A percentile compares a stretch with the other conserved stretches of the same genome.
These are phyloP conservation scores for Hyppa rectilinea DNA, from an alignment of 2,888 invertebrate genomes.

Conservation along the genomic window DNA sequence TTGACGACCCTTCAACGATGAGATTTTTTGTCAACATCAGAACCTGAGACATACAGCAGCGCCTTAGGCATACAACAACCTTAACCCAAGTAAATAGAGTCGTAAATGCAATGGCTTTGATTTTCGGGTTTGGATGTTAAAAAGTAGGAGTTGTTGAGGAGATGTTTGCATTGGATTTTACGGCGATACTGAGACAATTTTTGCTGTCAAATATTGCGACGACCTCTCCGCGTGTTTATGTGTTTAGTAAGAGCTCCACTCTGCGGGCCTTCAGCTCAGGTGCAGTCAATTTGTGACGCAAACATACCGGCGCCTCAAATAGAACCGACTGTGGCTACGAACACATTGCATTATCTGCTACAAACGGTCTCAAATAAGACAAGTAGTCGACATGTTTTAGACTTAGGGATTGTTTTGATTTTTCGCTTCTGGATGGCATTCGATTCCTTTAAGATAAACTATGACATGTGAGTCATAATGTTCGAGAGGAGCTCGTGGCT, in stretches of 20 bases:
- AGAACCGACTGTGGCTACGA: slow-evolving; percentile 10
- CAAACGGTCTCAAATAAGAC: slow-evolving; percentile 30
- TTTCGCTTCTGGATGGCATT: too few relatives aligned
- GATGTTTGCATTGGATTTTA: slow-evolving; percentile 78
- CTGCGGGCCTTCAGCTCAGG: slow-evolving; percentile 29
- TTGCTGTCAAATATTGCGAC: slow-evolving; percentile 70
- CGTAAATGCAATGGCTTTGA: slow-evolving; percentile 32
- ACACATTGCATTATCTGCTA: slow-evolving; percentile 40
- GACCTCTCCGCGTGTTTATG: slow-evolving; percentile 62
- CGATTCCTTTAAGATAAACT: too few relatives aligned
- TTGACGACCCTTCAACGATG: slow-evolving; percentile 71
- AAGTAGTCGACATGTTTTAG: slow-evolving; percentile 2
- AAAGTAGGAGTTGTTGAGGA: slow-evolving; percentile 63
- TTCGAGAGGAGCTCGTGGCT: too few relatives aligned
- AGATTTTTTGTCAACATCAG: slow-evolving; percentile 71
- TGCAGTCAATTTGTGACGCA: slow-evolving; percentile 64
- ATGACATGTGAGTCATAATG: too few relatives aligned
- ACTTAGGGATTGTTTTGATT: too few relatives aligned
- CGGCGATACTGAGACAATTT: slow-evolving; percentile 75
- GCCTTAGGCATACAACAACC: slow-evolving; percentile 8
- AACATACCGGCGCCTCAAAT: slow-evolving; percentile 39
- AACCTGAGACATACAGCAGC: slow-evolving; percentile 29
- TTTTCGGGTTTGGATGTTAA: slow-evolving; percentile 29
- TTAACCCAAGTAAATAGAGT: slow-evolving; percentile 50
- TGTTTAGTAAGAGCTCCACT: slow-evolving; percentile 55